These are phyloP conservation scores for Oscheius myriophilus DNA, from an alignment of 2,888 invertebrate species.

Conservation along the genomic window DNA sequence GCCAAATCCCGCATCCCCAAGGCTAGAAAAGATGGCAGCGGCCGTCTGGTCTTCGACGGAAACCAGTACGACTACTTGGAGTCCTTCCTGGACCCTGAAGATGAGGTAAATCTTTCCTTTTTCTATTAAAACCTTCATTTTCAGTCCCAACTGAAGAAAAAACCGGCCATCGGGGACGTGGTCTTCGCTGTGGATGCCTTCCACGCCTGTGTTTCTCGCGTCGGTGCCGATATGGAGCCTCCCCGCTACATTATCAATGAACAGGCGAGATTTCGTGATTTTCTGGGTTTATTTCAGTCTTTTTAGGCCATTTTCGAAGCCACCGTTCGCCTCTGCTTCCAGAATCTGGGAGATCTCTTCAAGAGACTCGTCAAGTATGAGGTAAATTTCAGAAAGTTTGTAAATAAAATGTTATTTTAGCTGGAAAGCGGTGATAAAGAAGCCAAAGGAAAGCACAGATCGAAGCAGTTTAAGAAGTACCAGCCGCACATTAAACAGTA, in stretches of 20 bases:
- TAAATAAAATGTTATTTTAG: background rate
- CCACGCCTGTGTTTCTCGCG: constrained; percentile 62
- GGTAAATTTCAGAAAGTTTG: background rate
- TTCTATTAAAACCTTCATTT: background rate
- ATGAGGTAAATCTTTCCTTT: constrained; percentile 30
- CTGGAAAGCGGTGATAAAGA: background rate
- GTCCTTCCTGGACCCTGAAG: constrained; percentile 34
- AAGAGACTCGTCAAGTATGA: constrained; percentile 18
- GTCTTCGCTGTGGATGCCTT: constrained; percentile 63
- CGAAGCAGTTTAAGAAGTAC: constrained; percentile 50
- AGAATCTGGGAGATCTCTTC: constrained; percentile 54
- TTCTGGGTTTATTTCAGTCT: background rate
- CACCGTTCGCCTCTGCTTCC: constrained; percentile 62
- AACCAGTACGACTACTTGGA: constrained; percentile 50
- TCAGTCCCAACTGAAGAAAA: constrained; percentile 33
- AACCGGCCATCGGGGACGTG: constrained; percentile 40
- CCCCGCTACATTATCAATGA: constrained; percentile 64
- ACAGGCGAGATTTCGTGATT: constrained; percentile 35
- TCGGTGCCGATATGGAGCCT: constrained; percentile 61
- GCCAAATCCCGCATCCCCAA: constrained; percentile 42
- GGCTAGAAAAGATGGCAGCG: constrained; percentile 39
- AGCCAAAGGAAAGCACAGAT: constrained; percentile 2
- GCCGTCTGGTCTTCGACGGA: constrained; percentile 54
- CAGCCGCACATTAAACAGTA: constrained; percentile 45
- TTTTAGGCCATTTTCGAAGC: constrained; percentile 60